These are phyloP conservation scores for Myotis lucifugus DNA, from an alignment of 2,113 vertebrate species.

Conservation along the genomic window DNA sequence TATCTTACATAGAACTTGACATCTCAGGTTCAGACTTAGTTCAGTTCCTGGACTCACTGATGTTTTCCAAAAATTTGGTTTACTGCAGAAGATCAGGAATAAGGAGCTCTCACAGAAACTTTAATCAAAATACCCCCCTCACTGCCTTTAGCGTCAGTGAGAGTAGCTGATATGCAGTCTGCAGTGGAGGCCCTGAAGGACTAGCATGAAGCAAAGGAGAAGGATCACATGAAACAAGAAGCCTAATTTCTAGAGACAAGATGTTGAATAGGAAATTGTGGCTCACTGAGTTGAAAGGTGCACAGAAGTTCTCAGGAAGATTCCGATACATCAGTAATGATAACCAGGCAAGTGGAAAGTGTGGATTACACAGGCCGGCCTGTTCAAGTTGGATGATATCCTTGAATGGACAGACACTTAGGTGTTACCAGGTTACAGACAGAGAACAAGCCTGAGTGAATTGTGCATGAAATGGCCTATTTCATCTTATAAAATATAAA, in stretches of 20 bases:
- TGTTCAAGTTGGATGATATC: constrained; percentile 4
- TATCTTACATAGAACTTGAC: not conserved
- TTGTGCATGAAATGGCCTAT: constrained; percentile 39
- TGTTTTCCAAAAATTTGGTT: not conserved
- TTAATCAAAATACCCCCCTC: not conserved
- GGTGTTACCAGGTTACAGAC: not conserved
- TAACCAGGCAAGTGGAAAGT: constrained; percentile 50
- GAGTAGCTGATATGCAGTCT: not conserved
- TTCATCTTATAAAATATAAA: constrained; percentile 56
- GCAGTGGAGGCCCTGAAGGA: not conserved
- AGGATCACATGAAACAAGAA: constrained; percentile 9
- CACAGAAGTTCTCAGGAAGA: not conserved
- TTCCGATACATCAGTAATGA: constrained; percentile 32
- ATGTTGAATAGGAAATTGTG: not conserved
- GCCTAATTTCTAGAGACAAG: not conserved
- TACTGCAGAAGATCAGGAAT: not conserved
- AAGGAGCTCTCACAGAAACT: not conserved
- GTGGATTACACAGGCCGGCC: not conserved
- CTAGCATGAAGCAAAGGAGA: not conserved
- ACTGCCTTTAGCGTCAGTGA: not conserved
- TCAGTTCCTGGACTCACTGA: not conserved
- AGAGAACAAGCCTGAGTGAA: constrained; percentile 12
- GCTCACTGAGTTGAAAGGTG: not conserved
- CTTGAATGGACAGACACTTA: constrained; percentile 33
- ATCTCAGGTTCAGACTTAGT: not conserved